Evolutionary conservation across 2,113 vertebrate species (phyloP).

Genomic region (Tragelaphus buxtoni): DNA sequence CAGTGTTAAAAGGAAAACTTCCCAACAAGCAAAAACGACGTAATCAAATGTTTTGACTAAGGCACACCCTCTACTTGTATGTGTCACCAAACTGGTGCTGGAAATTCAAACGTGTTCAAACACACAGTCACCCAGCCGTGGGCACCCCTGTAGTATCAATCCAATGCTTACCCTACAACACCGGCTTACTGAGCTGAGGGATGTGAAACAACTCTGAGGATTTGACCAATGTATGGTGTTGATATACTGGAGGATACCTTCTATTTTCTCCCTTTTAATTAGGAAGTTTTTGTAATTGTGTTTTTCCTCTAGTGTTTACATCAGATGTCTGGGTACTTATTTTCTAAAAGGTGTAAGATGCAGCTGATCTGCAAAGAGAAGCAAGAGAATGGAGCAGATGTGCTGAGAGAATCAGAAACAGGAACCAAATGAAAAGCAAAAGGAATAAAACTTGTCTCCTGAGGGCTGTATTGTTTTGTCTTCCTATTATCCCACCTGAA

Average conservation of each 20-base stretch:
- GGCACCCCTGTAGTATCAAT: background rate
- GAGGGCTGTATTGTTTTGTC: background rate
- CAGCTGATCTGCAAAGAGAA: background rate
- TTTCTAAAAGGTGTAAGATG: background rate
- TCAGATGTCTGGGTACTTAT: background rate
- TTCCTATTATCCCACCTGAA: background rate
- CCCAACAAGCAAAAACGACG: background rate
- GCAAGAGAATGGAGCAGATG: background rate
- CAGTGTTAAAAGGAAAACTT: background rate
- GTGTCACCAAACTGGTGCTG: background rate
- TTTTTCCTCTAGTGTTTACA: background rate
- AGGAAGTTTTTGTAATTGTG: background rate
- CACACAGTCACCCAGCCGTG: background rate
- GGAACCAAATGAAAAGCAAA: background rate
- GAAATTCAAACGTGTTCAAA: background rate
- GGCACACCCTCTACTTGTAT: background rate
- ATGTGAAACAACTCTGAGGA: background rate
- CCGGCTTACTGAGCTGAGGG: background rate
- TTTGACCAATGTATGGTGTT: background rate
- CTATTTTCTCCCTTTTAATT: background rate
- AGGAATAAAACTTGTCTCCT: background rate
- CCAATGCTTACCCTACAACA: background rate
- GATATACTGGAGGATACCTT: background rate
- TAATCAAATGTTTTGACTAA: background rate
- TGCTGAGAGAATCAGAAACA: background rate